A percentile compares a stretch with the other conserved stretches of the same genome.
phyloP scores from a whole-genome alignment of 2,113 vertebrate species.

The Silurus meridionalis region DNA sequence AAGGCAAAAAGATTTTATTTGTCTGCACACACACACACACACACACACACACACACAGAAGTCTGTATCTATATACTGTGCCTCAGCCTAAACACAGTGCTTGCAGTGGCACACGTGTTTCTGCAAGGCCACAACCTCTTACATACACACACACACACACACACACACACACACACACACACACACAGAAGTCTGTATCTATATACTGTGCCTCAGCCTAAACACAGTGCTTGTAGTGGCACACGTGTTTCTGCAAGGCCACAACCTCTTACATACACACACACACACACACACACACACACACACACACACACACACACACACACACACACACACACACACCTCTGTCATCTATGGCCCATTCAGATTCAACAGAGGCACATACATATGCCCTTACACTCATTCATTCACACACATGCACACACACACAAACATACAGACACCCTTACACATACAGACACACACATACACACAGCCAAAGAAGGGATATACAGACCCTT shows the following conservation, averaged over 20 bases:
- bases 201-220: background rate
- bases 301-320: background rate
- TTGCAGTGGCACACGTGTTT: background rate
- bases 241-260: background rate
- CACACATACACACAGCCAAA: too few species aligned
- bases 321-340: conserved; percentile 1
- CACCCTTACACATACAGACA: too few species aligned
- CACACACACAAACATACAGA: too few species aligned
- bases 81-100: background rate
- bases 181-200: background rate
- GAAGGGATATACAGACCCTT: too few species aligned
- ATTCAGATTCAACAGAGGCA: too few species aligned
- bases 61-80: background rate
- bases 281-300: background rate
- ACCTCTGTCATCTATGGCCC: background rate
- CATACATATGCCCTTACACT: background rate
- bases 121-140: background rate
- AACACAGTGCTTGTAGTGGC: background rate
- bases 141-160: conserved; percentile 4
- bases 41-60: background rate
- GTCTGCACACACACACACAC: background rate
- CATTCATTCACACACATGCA: background rate
- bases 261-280: background rate
- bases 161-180: background rate
- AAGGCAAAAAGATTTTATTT: background rate